phyloP scores from a whole-genome alignment of 2,113 vertebrate species.

The Hemiprocne comata region DNA sequence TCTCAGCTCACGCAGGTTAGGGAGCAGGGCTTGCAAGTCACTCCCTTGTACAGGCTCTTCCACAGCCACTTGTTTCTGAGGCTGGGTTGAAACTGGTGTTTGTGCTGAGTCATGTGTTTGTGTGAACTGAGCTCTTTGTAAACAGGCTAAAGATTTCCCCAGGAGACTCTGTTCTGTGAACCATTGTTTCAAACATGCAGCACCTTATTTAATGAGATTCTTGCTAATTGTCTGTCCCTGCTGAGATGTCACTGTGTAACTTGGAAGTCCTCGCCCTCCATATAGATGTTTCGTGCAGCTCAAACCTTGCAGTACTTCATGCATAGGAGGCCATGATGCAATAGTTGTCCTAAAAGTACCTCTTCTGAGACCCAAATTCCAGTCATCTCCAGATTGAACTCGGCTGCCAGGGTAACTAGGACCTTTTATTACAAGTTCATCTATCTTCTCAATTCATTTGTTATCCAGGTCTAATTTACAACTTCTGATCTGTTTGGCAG shows the following conservation, averaged over 20 bases:
- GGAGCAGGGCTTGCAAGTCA: background rate
- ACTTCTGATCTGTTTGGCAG: background rate
- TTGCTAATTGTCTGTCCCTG: conserved; percentile 1
- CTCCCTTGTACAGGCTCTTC: background rate
- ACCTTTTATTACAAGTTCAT: background rate
- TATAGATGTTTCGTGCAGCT: background rate
- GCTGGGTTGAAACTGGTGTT: background rate
- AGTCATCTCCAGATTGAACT: background rate
- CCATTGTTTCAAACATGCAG: background rate
- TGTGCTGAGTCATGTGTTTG: background rate
- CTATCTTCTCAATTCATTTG: background rate
- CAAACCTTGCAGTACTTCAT: background rate
- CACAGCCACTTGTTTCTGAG: background rate
- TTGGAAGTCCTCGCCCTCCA: background rate
- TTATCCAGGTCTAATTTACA: background rate
- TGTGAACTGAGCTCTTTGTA: background rate
- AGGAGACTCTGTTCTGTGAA: background rate
- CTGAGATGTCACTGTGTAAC: background rate
- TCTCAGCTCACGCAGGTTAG: conserved; percentile 96
- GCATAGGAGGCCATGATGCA: background rate
- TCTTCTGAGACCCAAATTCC: background rate
- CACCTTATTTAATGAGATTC: conserved; percentile 2
- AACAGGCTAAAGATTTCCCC: background rate
- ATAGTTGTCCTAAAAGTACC: background rate
- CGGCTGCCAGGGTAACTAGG: background rate